Evolutionary conservation across 2,797 vertebrate genomes (phyloP).

Genomic region (Odontamblyopus lacepedii): DNA sequence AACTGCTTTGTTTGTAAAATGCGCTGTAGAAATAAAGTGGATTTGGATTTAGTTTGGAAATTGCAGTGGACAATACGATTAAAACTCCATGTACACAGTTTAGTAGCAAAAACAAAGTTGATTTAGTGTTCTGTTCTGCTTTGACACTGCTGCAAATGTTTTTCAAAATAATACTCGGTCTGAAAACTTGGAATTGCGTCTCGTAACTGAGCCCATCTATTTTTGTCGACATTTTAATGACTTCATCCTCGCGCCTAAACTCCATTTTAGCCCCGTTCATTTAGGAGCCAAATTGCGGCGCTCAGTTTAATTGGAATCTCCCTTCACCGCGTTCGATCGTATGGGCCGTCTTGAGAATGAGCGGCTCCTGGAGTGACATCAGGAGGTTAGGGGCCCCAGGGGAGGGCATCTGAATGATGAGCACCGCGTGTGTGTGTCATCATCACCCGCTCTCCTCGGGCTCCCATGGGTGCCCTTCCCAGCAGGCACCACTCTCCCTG

Average conservation of each 20-base stretch:
- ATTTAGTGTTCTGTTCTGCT: too few species aligned
- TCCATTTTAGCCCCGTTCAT: constrained; percentile 1
- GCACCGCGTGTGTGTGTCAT: constrained; percentile 52
- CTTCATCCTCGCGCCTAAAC: neutral
- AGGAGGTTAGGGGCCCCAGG: constrained; percentile 44
- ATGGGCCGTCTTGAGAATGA: constrained; percentile 16
- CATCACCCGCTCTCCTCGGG: constrained; percentile 44
- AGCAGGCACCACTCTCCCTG: constrained; percentile 55
- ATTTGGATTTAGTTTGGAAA: too few species aligned
- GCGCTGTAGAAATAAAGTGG: too few species aligned
- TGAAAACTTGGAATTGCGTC: neutral
- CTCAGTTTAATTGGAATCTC: constrained; percentile 16
- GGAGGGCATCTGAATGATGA: constrained; percentile 46
- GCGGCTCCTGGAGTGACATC: constrained; percentile 35
- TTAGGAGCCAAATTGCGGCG: neutral
- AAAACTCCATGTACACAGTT: too few species aligned
- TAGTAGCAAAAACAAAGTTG: too few species aligned
- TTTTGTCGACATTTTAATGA: neutral
- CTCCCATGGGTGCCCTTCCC: constrained; percentile 57
- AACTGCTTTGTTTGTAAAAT: too few species aligned
- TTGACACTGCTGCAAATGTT: neutral
- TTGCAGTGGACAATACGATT: too few species aligned
- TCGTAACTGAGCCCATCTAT: neutral
- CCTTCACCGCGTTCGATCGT: neutral
- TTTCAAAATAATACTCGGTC: neutral